phyloP scores from a whole-genome alignment of 2,888 invertebrate species.

The Drosophila nigritarsus region DNA sequence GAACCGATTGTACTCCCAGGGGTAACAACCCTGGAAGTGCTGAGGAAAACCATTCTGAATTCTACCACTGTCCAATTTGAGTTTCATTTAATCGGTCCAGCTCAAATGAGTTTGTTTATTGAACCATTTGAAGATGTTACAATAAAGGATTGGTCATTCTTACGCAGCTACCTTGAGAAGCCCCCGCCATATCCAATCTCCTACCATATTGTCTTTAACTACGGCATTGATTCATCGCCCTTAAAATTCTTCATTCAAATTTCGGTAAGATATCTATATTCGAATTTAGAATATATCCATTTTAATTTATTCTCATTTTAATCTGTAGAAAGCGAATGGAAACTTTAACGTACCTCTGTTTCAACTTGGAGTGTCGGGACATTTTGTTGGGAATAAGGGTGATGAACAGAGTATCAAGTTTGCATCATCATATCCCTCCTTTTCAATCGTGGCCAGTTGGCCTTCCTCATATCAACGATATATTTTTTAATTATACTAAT shows the following conservation, averaged over 20 bases:
- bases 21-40: constrained; percentile 55
- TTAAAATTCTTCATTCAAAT: constrained; percentile 73
- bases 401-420: constrained; percentile 84
- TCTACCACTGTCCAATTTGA: constrained; percentile 58
- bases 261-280: constrained; percentile 24
- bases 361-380: constrained; percentile 85
- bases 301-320: not conserved
- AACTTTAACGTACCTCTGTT: constrained; percentile 58
- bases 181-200: constrained; percentile 56
- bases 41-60: constrained; percentile 57
- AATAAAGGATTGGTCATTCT: constrained; percentile 74
- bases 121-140: constrained; percentile 65
- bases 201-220: constrained; percentile 69
- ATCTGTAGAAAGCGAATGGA: constrained; percentile 48
- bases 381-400: constrained; percentile 84
- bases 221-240: constrained; percentile 65
- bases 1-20: constrained; percentile 53
- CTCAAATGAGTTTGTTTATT: constrained; percentile 76
- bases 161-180: constrained; percentile 54
- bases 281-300: not conserved
- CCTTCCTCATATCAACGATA: constrained; percentile 85
- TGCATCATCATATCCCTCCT: constrained; percentile 85
- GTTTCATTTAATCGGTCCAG: constrained; percentile 69
- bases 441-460: constrained; percentile 85
- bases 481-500: constrained; percentile 59